phyloP scores from a whole-genome alignment of 2,113 vertebrate species.

The Propithecus coquereli region DNA sequence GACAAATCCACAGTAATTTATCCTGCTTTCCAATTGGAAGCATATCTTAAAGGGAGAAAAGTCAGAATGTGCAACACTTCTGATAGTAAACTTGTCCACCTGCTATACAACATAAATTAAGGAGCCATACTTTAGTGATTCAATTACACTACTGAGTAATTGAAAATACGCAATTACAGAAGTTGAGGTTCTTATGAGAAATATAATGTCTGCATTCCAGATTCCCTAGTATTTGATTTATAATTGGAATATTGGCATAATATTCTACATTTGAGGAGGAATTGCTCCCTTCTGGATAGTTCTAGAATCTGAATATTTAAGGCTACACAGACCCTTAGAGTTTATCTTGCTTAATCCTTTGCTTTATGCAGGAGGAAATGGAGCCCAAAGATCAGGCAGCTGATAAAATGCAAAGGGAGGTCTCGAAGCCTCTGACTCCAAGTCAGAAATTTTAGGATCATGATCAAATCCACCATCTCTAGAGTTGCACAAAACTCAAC shows the following conservation, averaged over 20 bases:
- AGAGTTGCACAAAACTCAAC: neutral
- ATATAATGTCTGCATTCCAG: slow-evolving; percentile 57
- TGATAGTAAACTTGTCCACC: slow-evolving; percentile 75
- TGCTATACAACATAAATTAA: slow-evolving; percentile 69
- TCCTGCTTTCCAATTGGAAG: slow-evolving; percentile 64
- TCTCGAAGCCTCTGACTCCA: neutral
- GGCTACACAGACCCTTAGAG: slow-evolving; percentile 5
- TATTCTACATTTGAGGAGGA: slow-evolving; percentile 50
- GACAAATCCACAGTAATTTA: slow-evolving; percentile 66
- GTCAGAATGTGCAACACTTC: slow-evolving; percentile 60
- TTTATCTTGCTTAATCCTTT: slow-evolving; percentile 30
- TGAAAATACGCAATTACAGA: slow-evolving; percentile 69
- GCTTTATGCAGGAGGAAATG: neutral
- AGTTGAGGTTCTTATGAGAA: slow-evolving; percentile 70
- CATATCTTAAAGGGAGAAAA: slow-evolving; percentile 66
- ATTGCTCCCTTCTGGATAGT: slow-evolving; percentile 26
- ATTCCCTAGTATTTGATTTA: slow-evolving; percentile 67
- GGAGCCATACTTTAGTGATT: slow-evolving; percentile 69
- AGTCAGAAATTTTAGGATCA: neutral
- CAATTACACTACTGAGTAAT: slow-evolving; percentile 69
- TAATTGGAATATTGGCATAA: slow-evolving; percentile 59
- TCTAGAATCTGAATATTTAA: slow-evolving; percentile 52
- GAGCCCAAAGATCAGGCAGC: neutral
- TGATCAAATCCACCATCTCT: neutral
- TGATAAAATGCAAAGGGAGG: neutral